Evolutionary conservation across 2,113 vertebrate species (phyloP), one percentile per base, ranked within the genome.

Genomic region (Dipodomys merriami): DNA sequence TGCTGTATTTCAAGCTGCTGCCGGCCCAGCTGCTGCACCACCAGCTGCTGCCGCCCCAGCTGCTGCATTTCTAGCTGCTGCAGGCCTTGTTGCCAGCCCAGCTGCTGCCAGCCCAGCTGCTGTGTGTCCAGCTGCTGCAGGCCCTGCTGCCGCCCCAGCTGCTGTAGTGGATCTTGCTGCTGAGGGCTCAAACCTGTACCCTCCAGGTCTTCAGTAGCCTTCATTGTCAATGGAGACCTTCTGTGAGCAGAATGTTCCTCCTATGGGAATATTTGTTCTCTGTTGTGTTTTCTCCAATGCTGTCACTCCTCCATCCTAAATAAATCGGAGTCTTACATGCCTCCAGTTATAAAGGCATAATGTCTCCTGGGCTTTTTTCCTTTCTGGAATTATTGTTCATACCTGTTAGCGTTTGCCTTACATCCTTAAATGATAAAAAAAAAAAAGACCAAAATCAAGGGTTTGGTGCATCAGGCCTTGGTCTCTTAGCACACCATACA

Each of bases 121-220:
- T 57, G 53, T 16, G 15, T 57, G 12, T 57, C 53, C 13, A 57
- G 49, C 49, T 57, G 53, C 53, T 57, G 53, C 53, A 13, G 53
- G 12, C 53, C 53, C 74, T 94, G 82, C 67, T 95, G 85, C 23
- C 7, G 1, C 1, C 35, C 86, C 22, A 27, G 7, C 39, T 95
- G 91, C 6, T 93, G 84, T 10, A 4, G 2, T 20, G 77, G 20
- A 60, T 35, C 39, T 94, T 96, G 88, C 64, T 95, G 88, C 86
- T 93, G 39, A 95, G 10, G 0, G 0, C 1, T n/a, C 46, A 29
- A 11, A 20, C 25, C 62, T 29, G 33, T 6, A 6, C 18, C 7
- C 19, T 72, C 5, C 44, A 81, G 7, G 5, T 44, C 65, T 73
- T 33, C 9, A 5, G 1, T 35, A 83, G 62, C 20, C 44, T 33